Evolutionary conservation across 2,888 invertebrate species (phyloP).

Genomic region (Epinotia demarniana): DNA sequence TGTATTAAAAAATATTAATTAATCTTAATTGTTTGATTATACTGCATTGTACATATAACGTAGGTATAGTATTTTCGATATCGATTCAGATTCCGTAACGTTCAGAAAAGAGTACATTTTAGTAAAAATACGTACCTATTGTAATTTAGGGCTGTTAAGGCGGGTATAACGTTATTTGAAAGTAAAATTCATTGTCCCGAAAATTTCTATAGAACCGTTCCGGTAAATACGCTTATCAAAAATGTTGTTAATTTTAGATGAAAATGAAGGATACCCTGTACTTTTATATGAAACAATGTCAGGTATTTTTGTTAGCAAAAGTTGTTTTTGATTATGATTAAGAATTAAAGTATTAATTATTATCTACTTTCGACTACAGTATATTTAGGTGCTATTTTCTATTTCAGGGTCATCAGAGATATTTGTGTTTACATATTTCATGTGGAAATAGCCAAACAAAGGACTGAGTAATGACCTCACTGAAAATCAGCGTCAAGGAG

Average conservation of each 20-base stretch:
- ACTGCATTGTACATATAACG: constrained; percentile 22
- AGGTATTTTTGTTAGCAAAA: too few species aligned
- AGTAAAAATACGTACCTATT: constrained; percentile 52
- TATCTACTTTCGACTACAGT: too few species aligned
- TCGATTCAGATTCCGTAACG: constrained; percentile 50
- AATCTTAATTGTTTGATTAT: constrained; percentile 14
- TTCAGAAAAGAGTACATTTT: constrained; percentile 52
- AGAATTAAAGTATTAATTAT: too few species aligned
- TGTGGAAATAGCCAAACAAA: too few species aligned
- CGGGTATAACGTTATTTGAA: constrained; percentile 12
- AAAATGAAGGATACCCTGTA: background rate
- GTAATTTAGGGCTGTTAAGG: constrained; percentile 50
- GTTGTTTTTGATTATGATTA: too few species aligned
- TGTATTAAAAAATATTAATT: background rate
- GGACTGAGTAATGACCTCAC: too few species aligned
- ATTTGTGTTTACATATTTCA: too few species aligned
- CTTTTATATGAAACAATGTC: background rate
- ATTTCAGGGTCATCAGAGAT: too few species aligned
- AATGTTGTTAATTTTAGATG: background rate
- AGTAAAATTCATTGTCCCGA: constrained; percentile 24
- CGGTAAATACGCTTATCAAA: constrained; percentile 4
- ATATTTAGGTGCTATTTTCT: background rate
- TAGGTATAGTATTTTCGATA: constrained; percentile 45
- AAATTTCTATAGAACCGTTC: constrained; percentile 17
- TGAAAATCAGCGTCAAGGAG: too few species aligned